phyloP scores from a whole-genome alignment of 2,888 invertebrate genomes.

The Chrysolina americana region DNA sequence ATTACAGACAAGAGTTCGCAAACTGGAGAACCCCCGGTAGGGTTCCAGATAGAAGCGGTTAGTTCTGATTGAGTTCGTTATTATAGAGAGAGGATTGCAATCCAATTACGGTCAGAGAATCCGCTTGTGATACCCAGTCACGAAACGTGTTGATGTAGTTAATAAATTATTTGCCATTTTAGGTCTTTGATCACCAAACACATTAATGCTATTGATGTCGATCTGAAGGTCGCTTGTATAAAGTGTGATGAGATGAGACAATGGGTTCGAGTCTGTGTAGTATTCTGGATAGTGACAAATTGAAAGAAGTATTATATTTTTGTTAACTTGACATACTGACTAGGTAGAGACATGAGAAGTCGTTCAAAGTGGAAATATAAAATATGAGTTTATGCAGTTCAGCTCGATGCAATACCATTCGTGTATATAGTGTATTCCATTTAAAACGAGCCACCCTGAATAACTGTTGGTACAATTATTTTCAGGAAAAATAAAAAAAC shows the following conservation, averaged over 20 bases:
- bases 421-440: no score
- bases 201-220: background rate
- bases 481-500: no score
- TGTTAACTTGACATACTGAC: no score
- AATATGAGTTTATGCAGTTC: no score
- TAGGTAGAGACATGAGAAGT: no score
- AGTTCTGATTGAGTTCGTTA: constrained; percentile 13
- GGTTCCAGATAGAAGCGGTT: background rate
- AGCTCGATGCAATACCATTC: no score
- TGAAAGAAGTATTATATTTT: no score
- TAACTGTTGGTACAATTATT: no score
- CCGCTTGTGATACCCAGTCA: background rate
- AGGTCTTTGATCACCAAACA: background rate
- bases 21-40: background rate
- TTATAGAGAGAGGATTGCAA: background rate
- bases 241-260: background rate
- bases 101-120: constrained; percentile 8
- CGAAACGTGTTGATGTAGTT: background rate
- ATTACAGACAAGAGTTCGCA: background rate
- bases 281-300: background rate
- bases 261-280: background rate
- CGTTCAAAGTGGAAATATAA: no score
- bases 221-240: background rate
- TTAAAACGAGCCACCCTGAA: no score
- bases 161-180: background rate